Percentiles rank a stretch among this genome's conserved stretches.
Evolutionary conservation across 2,888 invertebrate genomes (phyloP).

Genomic region (Trissolcus japonicus): DNA sequence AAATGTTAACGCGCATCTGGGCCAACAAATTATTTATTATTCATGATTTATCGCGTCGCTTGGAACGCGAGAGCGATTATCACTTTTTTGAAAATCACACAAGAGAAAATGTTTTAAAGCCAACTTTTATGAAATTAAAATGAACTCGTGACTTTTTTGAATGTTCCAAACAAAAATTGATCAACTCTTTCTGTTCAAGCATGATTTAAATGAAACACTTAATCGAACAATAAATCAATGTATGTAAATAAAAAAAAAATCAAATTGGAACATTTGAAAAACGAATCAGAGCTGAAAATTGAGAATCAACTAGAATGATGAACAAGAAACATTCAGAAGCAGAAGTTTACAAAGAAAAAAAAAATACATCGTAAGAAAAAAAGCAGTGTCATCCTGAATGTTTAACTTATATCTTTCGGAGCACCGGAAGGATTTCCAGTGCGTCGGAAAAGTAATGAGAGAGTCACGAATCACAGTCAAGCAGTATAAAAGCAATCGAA

Average conservation of each 20-base stretch:
- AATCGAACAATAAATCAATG: neutral
- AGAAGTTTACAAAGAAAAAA: too few relatives aligned
- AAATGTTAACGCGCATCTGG: slow-evolving; percentile 32
- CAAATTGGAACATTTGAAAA: slow-evolving; percentile 2
- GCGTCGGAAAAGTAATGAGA: neutral
- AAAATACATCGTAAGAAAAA: too few relatives aligned
- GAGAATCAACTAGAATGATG: slow-evolving; percentile 9
- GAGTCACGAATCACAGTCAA: neutral
- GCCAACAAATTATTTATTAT: slow-evolving; percentile 33
- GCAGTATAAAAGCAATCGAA: neutral
- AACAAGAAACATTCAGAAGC: too few relatives aligned
- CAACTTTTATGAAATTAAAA: neutral
- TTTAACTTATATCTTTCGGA: neutral
- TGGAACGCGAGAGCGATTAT: slow-evolving; percentile 38
- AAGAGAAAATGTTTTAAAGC: neutral
- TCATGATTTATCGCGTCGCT: slow-evolving; percentile 42
- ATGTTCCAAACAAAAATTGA: slow-evolving; percentile 8
- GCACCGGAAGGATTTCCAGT: too few relatives aligned
- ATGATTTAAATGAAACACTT: neutral
- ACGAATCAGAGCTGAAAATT: slow-evolving; percentile 27
- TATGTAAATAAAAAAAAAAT: neutral
- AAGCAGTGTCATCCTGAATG: too few relatives aligned
- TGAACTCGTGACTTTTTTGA: slow-evolving; percentile 25
- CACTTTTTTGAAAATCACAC: neutral
- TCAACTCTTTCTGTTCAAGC: neutral